phyloP scores from a whole-genome alignment of 2,888 invertebrate genomes.

The Lithophane ornitopus region DNA sequence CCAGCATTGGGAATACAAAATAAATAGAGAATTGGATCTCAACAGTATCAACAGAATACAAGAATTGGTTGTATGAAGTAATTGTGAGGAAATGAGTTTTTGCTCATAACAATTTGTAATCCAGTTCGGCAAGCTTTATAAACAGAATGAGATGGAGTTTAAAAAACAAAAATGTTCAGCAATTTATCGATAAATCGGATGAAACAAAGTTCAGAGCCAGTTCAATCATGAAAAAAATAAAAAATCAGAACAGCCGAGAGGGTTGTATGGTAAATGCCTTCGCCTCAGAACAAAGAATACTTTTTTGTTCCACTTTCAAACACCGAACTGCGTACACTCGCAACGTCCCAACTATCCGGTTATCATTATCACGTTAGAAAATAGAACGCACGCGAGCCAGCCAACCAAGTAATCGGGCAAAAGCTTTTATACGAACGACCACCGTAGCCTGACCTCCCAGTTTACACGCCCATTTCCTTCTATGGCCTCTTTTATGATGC shows the following conservation, averaged over 20 bases:
- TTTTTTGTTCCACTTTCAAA: constrained; percentile 68
- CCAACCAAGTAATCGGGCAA: constrained; percentile 88
- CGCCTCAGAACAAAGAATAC: constrained; percentile 57
- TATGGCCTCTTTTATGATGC: constrained; percentile 82
- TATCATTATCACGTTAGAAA: constrained; percentile 90
- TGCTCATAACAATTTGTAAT: constrained; percentile 22
- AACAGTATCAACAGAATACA: too few relatives aligned
- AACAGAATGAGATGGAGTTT: constrained; percentile 6
- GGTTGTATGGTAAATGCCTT: constrained; percentile 45
- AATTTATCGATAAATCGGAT: constrained; percentile 33
- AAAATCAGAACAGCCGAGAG: constrained; percentile 28
- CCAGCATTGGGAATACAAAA: constrained; percentile 12
- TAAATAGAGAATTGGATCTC: constrained; percentile 22
- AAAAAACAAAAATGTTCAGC: constrained; percentile 5
- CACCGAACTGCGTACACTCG: constrained; percentile 65
- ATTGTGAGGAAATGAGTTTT: constrained; percentile 37
- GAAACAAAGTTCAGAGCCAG: constrained; percentile 19
- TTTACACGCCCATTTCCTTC: constrained; percentile 84
- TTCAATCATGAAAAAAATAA: constrained; percentile 33
- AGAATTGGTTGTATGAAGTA: constrained; percentile 19
- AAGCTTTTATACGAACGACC: constrained; percentile 85
- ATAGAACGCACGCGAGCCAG: constrained; percentile 89
- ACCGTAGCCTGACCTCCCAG: constrained; percentile 76
- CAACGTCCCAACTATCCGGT: constrained; percentile 80
- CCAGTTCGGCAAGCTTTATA: constrained; percentile 26